phyloP scores from a whole-genome alignment of 1,140 invertebrate species.

The Pseudomyrmex flavicornis region DNA sequence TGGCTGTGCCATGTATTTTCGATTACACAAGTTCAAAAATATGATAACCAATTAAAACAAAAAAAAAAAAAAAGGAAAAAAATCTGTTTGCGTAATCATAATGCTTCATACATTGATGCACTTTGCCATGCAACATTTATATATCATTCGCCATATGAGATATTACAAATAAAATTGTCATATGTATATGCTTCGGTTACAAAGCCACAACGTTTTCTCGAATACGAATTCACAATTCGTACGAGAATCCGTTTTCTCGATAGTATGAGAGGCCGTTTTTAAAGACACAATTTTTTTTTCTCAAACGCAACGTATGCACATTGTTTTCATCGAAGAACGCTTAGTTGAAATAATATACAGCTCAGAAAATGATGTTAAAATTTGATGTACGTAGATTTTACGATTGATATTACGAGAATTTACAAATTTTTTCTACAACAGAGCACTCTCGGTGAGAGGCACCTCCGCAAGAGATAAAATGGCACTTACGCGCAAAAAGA shows the following conservation, averaged over 20 bases:
- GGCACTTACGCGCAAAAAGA: slow-evolving; percentile 73
- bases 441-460: slow-evolving; percentile 57
- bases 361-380: slow-evolving; percentile 50
- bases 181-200: slow-evolving; percentile 58
- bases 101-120: slow-evolving; percentile 75
- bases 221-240: slow-evolving; percentile 55
- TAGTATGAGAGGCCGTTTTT: slow-evolving; percentile 71
- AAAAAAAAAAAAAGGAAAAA: slow-evolving; percentile 16
- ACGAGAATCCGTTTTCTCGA: not conserved
- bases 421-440: slow-evolving; percentile 61
- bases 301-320: slow-evolving; percentile 55
- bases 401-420: slow-evolving; percentile 33
- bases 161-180: slow-evolving; percentile 66
- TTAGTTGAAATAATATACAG: slow-evolving; percentile 35
- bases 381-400: slow-evolving; percentile 56
- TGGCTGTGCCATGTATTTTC: slow-evolving; percentile 44
- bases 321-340: slow-evolving; percentile 25
- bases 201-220: slow-evolving; percentile 49
- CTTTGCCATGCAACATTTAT: slow-evolving; percentile 51
- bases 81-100: slow-evolving; percentile 26
- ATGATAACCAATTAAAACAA: slow-evolving; percentile 18
- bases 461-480: slow-evolving; percentile 67
- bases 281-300: slow-evolving; percentile 68
- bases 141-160: slow-evolving; percentile 59
- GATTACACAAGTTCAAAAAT: slow-evolving; percentile 62